Base-by-base conservation (phyloP, 2,113 vertebrate genomes). In the Anhinga anhinga region DNA sequence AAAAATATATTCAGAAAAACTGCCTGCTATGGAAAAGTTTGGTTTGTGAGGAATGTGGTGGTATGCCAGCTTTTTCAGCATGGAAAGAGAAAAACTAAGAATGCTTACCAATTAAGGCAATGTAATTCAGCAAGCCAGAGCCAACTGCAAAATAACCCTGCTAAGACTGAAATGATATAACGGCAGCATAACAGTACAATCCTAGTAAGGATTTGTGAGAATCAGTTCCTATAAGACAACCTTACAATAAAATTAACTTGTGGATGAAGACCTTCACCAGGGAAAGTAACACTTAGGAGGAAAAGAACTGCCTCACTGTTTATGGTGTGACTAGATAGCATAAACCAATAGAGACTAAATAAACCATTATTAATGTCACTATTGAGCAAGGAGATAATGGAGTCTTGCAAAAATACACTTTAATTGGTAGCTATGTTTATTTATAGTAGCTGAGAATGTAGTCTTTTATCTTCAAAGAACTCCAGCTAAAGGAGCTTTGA, bases 41-140 rank as follows among this genome's bases (percentile, higher is more conserved):
- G 47, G 36, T 62, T 86, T 83, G 56, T 58, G 25, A 88, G 62
- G 82, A 94, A 96, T 70, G 66, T 67, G 55, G 56, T 90, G 55
- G 11, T 44, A 62, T 91, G 94, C 92, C 82, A 95, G 66, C 11
- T 49, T 42, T 53, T 93, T 90, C 59, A 88, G 79, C 59, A 55
- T 13, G 32, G 89, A 86, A 94, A 93, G 30, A 82, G 44, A 79
- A 95, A 94, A 96, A 58, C 11, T 71, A 92, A 85, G 53, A 80
- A 70, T 40, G 52, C 32, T 92, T 86, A 86, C 82, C 74, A 94
- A 80, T 95, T 94, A 93, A 94, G 84, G 78, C 58, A 88, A 65
- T 61, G 63, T 53, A 93, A 74, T 80, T 83, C 63, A 93, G 58
- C 45, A 88, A 81, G 25, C 11, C 74, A 66, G 53, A 95, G 32